Conservation (phyloP, 2,888 invertebrate species). For the Lithophane leautieri region DNA sequence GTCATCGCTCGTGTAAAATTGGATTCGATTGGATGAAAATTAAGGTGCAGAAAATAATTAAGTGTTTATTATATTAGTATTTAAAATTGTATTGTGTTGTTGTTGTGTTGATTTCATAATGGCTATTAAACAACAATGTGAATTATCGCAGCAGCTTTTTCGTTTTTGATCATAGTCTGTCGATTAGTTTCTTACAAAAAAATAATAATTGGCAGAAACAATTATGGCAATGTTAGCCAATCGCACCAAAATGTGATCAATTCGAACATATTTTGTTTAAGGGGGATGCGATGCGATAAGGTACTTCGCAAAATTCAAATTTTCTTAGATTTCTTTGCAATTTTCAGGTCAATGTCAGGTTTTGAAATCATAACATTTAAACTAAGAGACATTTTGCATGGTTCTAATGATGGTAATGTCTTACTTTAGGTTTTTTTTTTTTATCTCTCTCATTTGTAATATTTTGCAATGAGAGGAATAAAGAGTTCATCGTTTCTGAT, state of each 20-base stretch:
- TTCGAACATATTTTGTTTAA: conserved; percentile 3
- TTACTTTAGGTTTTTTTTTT: no score
- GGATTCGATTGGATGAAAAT: not conserved
- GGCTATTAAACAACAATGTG: not conserved
- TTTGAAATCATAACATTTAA: not conserved
- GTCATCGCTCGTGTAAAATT: no score
- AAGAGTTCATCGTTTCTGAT: not conserved
- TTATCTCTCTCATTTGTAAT: not conserved
- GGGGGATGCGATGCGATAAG: no score
- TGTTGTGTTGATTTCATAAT: not conserved
- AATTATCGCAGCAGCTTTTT: not conserved
- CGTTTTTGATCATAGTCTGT: not conserved
- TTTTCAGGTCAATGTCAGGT: not conserved
- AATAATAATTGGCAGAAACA: not conserved
- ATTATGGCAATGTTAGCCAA: not conserved
- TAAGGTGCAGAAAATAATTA: not conserved
- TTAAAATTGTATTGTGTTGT: not conserved
- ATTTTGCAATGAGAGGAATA: not conserved
- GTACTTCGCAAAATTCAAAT: no score
- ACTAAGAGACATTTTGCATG: not conserved
- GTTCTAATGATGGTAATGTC: no score
- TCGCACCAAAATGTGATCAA: not conserved
- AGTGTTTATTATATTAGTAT: no score
- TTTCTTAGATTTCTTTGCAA: not conserved
- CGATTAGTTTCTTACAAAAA: not conserved